Base-by-base conservation (phyloP, 2,888 invertebrate species). In the Tachina grossa region DNA sequence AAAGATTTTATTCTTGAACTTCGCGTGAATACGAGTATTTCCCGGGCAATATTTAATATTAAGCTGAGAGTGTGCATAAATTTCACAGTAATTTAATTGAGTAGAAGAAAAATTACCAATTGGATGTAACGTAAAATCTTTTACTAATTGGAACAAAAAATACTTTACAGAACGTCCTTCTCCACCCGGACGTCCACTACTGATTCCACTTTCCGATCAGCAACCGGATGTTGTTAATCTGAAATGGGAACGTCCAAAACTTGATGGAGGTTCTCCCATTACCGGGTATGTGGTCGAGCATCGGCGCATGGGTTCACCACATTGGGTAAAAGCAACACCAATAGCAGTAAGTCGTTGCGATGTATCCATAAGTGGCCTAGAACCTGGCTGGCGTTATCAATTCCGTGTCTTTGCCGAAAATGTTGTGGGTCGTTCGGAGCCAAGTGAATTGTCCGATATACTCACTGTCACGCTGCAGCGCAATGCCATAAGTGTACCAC, bases 351-450 rank as follows among this genome's bases (percentile, higher is more conserved):
- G 94, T 47, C 94, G 94, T 53, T 95, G 96, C 41, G 97, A 97
- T 92, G 94, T 97, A 47, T 95, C 96, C 63, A 94, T 98, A 55
- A 95, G 96, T 87, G 97, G 97, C 22, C 94, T 98, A 51, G 96
- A 97, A 90, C 97, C 97, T 0, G 97, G 97, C 77, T 96, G 96
- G 94, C 94, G 96, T 71, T 97, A 97, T 92, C 97, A 96, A 93
- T 98, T 98, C 94, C 95, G 99, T 82, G 96, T 98, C 16, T 96
- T 96, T 80, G 98, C 99, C 0, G 95, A 98, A 91, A 99, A 99
- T 93, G 95, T 96, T 49, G 96, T 97, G 43, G 99, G 99, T 1
- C 93, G 95, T 85, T 97, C 97, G 1, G 95, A 96, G 86, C 95
- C 96, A 75, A 97, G 98, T 90, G 97, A 97, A 89, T 94, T 97